These are phyloP conservation scores for Hemitrygon akajei DNA, from an alignment of 2,797 vertebrate genomes.

Conservation along the genomic window DNA sequence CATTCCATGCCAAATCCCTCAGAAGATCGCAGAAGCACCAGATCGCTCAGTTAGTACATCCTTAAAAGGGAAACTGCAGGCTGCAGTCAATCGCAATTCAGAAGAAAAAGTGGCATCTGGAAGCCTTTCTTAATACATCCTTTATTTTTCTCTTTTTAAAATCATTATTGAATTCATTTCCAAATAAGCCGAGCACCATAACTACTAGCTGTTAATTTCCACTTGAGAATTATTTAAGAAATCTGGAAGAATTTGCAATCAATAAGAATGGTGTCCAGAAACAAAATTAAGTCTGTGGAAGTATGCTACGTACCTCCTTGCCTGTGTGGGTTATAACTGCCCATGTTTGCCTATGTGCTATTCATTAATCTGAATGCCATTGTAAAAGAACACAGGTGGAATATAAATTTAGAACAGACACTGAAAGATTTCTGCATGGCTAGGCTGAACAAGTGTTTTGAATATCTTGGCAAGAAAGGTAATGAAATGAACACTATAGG, in stretches of 20 bases:
- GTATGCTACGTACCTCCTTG: background rate
- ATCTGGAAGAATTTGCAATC: background rate
- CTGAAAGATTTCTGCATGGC: background rate
- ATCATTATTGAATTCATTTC: background rate
- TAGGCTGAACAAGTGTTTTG: background rate
- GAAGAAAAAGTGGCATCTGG: too few species aligned
- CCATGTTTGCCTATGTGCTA: background rate
- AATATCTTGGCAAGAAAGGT: background rate
- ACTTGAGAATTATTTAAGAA: too few species aligned
- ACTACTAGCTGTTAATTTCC: background rate
- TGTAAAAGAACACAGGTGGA: background rate
- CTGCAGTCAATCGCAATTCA: too few species aligned
- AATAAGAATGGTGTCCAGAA: background rate
- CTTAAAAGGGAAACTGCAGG: too few species aligned
- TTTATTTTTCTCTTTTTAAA: background rate
- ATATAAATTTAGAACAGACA: conserved; percentile 11
- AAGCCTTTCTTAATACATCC: too few species aligned
- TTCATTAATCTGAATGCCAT: background rate
- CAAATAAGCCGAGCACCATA: background rate
- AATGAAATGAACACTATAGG: background rate
- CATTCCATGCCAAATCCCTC: too few species aligned
- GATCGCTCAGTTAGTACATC: too few species aligned
- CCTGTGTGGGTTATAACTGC: background rate
- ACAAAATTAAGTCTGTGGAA: background rate
- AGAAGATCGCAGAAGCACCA: too few species aligned